Conservation (phyloP, 2,888 invertebrate species). For the Bombylius discolor region DNA sequence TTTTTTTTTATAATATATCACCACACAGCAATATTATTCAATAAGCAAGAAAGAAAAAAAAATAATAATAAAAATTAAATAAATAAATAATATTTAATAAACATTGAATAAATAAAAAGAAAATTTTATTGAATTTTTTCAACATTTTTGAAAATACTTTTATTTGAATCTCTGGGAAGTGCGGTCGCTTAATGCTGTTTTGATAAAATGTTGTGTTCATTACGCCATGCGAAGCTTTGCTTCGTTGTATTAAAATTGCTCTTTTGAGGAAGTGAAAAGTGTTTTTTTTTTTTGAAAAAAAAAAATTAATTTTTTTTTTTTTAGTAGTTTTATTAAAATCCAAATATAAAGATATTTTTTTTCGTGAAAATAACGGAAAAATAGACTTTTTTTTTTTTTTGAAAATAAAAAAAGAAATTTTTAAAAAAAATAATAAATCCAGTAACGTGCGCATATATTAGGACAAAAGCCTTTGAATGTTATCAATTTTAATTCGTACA, state of each 20-base stretch:
- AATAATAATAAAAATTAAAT: too few species aligned
- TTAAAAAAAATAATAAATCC: neutral
- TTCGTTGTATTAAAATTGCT: constrained; percentile 36
- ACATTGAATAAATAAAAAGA: too few species aligned
- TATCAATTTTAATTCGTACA: constrained; percentile 1
- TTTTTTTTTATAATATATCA: too few species aligned
- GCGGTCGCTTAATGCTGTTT: neutral
- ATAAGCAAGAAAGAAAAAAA: too few species aligned
- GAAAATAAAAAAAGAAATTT: neutral
- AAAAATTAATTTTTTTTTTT: neutral
- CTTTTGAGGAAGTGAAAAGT: constrained; percentile 21
- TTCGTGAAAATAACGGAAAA: neutral
- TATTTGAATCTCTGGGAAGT: neutral
- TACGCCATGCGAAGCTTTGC: constrained; percentile 35
- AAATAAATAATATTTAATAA: too few species aligned
- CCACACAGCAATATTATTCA: too few species aligned
- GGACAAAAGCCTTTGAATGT: constrained; percentile 6
- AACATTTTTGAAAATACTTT: neutral
- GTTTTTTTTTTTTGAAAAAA: too few species aligned
- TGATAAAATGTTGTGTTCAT: constrained; percentile 24
- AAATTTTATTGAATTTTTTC: too few species aligned
- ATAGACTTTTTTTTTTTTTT: neutral
- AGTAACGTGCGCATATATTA: too few species aligned
- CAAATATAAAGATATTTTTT: neutral
- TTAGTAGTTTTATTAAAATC: neutral